These are phyloP conservation scores for Pseudocheirus occidentalis DNA, from an alignment of 2,797 vertebrate species.

Conservation along the genomic window DNA sequence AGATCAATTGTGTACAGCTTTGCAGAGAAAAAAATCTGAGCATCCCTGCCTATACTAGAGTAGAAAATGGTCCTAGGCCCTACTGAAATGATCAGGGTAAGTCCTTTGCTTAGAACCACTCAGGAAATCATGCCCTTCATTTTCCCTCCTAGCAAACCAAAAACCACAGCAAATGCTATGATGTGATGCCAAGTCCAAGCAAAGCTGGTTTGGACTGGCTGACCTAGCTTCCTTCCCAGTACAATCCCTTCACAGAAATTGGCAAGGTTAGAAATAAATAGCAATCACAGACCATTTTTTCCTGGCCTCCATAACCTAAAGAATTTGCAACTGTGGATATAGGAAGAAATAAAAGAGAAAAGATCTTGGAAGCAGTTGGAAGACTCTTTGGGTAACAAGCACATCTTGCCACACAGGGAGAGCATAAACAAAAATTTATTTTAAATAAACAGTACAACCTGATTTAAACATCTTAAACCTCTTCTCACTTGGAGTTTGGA, in stretches of 20 bases:
- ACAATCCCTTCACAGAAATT: neutral
- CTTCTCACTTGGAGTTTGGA: conserved; percentile 77
- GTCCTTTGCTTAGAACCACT: neutral
- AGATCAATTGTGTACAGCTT: neutral
- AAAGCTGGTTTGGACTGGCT: neutral
- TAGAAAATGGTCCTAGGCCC: neutral
- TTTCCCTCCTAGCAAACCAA: neutral
- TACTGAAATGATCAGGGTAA: neutral
- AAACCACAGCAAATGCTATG: neutral
- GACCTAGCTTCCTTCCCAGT: neutral
- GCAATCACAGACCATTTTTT: neutral
- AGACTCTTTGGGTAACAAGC: neutral
- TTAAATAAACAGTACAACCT: neutral
- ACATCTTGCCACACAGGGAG: neutral
- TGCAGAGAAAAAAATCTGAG: neutral
- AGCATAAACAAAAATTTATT: neutral
- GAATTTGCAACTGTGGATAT: neutral
- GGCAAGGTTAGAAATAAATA: neutral
- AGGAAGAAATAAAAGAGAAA: neutral
- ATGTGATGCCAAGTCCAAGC: neutral
- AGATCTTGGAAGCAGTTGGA: neutral
- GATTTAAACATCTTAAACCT: neutral
- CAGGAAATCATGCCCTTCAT: neutral
- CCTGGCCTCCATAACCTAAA: neutral
- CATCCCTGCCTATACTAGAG: neutral